These are phyloP conservation scores for Spisula subtruncata DNA, from an alignment of 2,888 invertebrate genomes.

Conservation along the genomic window DNA sequence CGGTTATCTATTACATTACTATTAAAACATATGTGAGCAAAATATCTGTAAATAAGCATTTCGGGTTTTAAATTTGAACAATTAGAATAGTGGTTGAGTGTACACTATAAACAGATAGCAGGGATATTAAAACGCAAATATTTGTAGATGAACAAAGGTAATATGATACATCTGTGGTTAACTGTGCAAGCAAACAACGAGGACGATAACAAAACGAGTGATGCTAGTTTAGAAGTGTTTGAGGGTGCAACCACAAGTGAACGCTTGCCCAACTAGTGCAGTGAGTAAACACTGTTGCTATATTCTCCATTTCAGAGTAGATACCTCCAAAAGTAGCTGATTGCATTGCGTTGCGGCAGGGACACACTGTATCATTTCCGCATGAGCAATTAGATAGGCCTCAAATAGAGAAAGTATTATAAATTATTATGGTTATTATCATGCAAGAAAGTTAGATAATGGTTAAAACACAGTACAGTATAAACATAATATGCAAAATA, in stretches of 20 bases:
- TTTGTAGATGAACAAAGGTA: not conserved
- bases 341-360: slow-evolving; percentile 45
- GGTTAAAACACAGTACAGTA: not conserved
- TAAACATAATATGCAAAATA: no score
- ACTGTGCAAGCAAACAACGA: not conserved
- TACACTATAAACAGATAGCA: not conserved
- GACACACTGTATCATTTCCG: slow-evolving; percentile 48
- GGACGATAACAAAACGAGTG: not conserved
- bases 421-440: not conserved
- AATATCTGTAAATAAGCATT: not conserved
- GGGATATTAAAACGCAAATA: not conserved
- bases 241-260: slow-evolving; percentile 5
- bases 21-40: no score
- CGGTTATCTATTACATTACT: no score
- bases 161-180: not conserved
- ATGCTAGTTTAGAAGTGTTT: not conserved
- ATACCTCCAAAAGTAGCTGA: slow-evolving; percentile 45
- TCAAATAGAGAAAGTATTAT: slow-evolving; percentile 41
- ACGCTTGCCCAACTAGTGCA: not conserved
- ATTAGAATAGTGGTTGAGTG: no score
- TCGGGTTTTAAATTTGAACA: no score
- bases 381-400: slow-evolving; percentile 50
- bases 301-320: not conserved
- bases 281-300: not conserved
- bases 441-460: slow-evolving; percentile 2